Evolutionary conservation across 1,140 invertebrate species (phyloP).

Genomic region (Parapsyche elsis): DNA sequence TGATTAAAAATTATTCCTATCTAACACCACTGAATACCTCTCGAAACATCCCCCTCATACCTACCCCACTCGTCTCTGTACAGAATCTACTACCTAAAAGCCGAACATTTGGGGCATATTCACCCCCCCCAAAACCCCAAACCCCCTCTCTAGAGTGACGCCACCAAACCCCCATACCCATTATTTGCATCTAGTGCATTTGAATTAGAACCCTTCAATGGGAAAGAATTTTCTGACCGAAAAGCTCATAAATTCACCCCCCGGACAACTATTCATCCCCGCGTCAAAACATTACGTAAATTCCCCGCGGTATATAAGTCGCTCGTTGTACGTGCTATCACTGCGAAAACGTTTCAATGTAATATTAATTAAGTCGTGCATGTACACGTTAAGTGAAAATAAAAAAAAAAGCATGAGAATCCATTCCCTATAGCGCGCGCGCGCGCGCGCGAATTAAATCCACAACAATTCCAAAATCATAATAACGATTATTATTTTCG

Average conservation of each 20-base stretch:
- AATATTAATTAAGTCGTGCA: neutral
- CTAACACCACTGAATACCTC: constrained; percentile 54
- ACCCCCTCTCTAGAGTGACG: too few relatives aligned
- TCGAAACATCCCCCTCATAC: constrained; percentile 39
- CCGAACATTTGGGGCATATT: neutral
- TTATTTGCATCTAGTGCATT: constrained; percentile 38
- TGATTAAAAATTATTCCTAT: constrained; percentile 57
- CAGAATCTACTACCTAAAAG: neutral
- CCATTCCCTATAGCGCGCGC: neutral
- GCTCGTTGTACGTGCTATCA: neutral
- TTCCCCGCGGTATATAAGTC: neutral
- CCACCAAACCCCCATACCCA: neutral
- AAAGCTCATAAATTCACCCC: neutral
- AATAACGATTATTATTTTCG: too few relatives aligned
- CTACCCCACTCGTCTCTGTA: neutral
- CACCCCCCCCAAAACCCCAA: too few relatives aligned
- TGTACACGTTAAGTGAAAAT: neutral
- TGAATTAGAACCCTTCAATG: constrained; percentile 13
- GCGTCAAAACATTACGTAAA: constrained; percentile 25
- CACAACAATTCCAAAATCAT: too few relatives aligned
- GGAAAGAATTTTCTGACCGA: constrained; percentile 19
- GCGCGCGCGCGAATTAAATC: too few relatives aligned
- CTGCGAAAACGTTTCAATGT: constrained; percentile 1
- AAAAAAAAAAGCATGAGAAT: neutral
- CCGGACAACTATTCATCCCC: neutral